Evolutionary conservation across 2,113 vertebrate genomes (phyloP).

Genomic region (Chaetorhynchus papuensis): DNA sequence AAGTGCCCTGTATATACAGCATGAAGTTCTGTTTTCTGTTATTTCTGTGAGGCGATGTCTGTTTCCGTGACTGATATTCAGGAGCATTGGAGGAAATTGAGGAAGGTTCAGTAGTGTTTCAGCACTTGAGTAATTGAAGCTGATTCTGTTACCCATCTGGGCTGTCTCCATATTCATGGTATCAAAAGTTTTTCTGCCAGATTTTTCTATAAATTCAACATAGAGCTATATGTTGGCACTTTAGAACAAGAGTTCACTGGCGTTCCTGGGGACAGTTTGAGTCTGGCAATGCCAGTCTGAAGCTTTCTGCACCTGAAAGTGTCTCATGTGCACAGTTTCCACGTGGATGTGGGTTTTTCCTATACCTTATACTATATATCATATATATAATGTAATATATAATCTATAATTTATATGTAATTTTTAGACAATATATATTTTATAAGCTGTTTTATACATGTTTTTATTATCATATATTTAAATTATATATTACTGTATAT

Average conservation of each 20-base stretch:
- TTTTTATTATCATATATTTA: not conserved
- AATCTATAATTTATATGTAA: not conserved
- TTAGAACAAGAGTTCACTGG: not conserved
- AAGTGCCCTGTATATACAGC: rapidly evolving
- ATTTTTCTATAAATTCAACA: not conserved
- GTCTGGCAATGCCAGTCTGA: not conserved
- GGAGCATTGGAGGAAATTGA: not conserved
- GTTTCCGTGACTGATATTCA: rapidly evolving
- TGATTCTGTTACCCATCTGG: rapidly evolving
- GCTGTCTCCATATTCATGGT: not conserved
- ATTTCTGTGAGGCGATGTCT: rapidly evolving
- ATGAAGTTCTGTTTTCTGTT: not conserved
- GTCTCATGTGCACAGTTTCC: not conserved
- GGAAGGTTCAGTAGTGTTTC: not conserved
- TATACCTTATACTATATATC: not conserved
- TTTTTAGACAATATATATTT: not conserved
- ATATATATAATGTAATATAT: not conserved
- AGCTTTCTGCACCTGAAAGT: not conserved
- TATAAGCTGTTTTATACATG: not conserved
- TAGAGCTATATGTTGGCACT: rapidly evolving
- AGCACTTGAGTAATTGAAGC: not conserved
- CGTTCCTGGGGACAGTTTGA: not conserved
- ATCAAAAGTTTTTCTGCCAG: not conserved
- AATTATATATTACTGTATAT: not conserved
- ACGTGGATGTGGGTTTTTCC: not conserved